These are phyloP conservation scores for Emydoidea blandingii DNA, from an alignment of 2,797 vertebrate genomes.

Conservation along the genomic window DNA sequence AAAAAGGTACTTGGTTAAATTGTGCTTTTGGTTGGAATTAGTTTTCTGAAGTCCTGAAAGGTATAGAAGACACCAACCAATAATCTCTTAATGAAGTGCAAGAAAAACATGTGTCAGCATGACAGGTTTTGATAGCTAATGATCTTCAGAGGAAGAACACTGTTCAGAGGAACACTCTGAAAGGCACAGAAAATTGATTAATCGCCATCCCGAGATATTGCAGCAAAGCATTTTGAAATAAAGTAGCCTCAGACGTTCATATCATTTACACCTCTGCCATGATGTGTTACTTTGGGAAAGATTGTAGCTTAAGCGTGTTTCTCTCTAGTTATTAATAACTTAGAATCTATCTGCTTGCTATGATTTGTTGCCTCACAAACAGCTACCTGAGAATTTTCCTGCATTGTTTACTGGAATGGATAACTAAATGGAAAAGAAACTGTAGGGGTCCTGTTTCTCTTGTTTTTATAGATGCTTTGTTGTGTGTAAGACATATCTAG, in stretches of 20 bases:
- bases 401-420: slow-evolving; percentile 1
- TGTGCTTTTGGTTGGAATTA: slow-evolving; percentile 40
- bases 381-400: slow-evolving; percentile 54
- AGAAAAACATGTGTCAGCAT: slow-evolving; percentile 72
- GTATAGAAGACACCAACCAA: slow-evolving; percentile 68
- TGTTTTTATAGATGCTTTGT: slow-evolving; percentile 37
- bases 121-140: slow-evolving; percentile 69
- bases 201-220: slow-evolving; percentile 63
- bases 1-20: slow-evolving; percentile 49
- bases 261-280: slow-evolving; percentile 47
- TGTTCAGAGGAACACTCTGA: slow-evolving; percentile 65
- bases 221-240: slow-evolving; percentile 58
- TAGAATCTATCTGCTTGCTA: not conserved
- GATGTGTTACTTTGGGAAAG: slow-evolving; percentile 45
- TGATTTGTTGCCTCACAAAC: slow-evolving; percentile 54
- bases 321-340: not conserved
- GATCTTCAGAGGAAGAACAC: slow-evolving; percentile 63
- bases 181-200: slow-evolving; percentile 70
- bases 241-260: slow-evolving; percentile 42
- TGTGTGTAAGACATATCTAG: slow-evolving; percentile 56
- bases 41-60: slow-evolving; percentile 73
- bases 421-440: slow-evolving; percentile 28
- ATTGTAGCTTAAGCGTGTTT: slow-evolving; percentile 46
- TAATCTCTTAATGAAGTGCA: slow-evolving; percentile 73
- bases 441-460: not conserved